Base-by-base conservation (phyloP, 37 sponge, comb jelly and placozoan genomes). In the Hexactinellida sp. region DNA sequence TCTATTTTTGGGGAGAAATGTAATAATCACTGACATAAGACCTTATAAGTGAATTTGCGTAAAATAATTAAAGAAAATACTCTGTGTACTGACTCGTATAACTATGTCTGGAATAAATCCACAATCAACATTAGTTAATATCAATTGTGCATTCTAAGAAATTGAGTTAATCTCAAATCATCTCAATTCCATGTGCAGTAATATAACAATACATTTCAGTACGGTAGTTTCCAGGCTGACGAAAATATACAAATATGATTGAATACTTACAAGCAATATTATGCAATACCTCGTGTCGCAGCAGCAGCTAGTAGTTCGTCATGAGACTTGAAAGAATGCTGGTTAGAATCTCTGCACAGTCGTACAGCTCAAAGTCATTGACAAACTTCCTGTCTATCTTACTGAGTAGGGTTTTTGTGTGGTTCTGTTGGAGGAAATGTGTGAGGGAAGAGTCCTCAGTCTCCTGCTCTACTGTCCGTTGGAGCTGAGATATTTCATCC, bases 341-440 rank as follows among this genome's bases (percentile, higher is more conserved):
- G 25, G 30, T 63, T 10, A 63, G 34, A 3, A 7, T 63, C 30
- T 63, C 76, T 21, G 76, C 76, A 63, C 76, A 63, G 13, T n/a
- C 76, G 30, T 63, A 63, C 76, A 63, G 30, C 76, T 63, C 76
- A 23, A 23, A 63, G 34, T 63, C 76, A n/a, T 28, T n/a, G 1
- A 32, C 19, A n/a, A 63, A 63, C 30, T 23, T 63, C 76, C 34
- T 10, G 5, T 63, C 76, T 32, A 63, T 63, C 30, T 63, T 63
- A 10, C 5, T 25, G 76, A 63, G 76, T n/a, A 63, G 30, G 76
- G 76, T 63, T n/a, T 63, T 63, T 7, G 13, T n/a, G 34, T 63
- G 76, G 34, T 63, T 63, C 76, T 63, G 76, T n/a, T 63, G 76
- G 5, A 63, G 34, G 76, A 63, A 63, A n/a, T 63, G 76, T n/a